phyloP scores from a whole-genome alignment of 2,888 invertebrate genomes.

The Amiota mariae region DNA sequence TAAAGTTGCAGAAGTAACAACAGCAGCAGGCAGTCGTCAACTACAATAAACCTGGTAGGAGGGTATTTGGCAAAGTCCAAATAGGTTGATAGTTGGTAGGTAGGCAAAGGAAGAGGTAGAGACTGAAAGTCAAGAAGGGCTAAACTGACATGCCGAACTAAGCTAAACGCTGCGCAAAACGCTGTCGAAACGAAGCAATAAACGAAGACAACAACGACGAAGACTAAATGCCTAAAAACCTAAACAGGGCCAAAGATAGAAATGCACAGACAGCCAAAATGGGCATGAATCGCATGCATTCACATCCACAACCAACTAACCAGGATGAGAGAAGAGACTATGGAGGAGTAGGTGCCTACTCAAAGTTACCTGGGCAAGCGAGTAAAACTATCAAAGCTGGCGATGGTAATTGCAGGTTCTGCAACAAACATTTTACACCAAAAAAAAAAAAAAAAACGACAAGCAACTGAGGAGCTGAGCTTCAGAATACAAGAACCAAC shows the following conservation, averaged over 20 bases:
- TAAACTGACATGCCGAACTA: conserved; percentile 24
- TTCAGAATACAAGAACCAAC: not conserved
- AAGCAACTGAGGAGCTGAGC: too few species aligned
- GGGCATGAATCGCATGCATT: conserved; percentile 19
- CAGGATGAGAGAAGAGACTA: not conserved
- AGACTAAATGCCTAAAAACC: conserved; percentile 63
- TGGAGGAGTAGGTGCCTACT: conserved; percentile 33
- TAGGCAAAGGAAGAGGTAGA: too few species aligned
- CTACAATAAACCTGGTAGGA: too few species aligned
- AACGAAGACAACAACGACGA: conserved; percentile 2
- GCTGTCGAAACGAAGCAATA: conserved; percentile 62
- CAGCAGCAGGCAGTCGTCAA: not conserved
- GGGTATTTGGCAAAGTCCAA: too few species aligned
- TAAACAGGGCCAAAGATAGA: conserved; percentile 50
- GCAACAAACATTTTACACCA: conserved; percentile 60
- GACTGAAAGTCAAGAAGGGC: not conserved
- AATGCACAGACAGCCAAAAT: conserved; percentile 20
- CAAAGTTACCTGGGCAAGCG: conserved; percentile 16
- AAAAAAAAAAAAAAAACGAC: not conserved
- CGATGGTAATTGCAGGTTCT: conserved; percentile 70
- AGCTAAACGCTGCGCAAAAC: conserved; percentile 35
- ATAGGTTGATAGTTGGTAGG: too few species aligned
- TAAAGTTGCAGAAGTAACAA: too few species aligned
- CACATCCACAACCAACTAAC: not conserved
- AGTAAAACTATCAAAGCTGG: conserved; percentile 63